phyloP scores from a whole-genome alignment of 2,888 invertebrate genomes.

The Nineta flava region DNA sequence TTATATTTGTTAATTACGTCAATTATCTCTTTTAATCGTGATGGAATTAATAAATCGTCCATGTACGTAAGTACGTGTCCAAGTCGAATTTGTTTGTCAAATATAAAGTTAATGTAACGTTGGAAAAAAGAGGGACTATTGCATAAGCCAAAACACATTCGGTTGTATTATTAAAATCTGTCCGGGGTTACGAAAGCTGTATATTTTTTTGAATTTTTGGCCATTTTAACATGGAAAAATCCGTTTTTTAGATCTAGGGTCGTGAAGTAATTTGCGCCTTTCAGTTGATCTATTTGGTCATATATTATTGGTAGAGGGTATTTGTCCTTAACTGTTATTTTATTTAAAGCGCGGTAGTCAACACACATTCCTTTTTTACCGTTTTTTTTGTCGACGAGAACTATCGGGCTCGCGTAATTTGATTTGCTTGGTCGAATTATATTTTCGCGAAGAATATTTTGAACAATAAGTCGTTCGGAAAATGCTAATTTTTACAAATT shows the following conservation, averaged over 20 bases:
- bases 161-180: no score
- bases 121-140: not conserved
- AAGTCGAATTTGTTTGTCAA: not conserved
- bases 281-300: not conserved
- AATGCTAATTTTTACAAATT: no score
- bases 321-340: not conserved
- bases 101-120: not conserved
- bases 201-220: no score
- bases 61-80: not conserved
- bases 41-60: not conserved
- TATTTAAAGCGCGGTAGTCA: not conserved
- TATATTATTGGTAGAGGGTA: conserved; percentile 1
- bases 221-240: not conserved
- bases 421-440: no score
- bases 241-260: not conserved
- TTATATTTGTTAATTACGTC: not conserved
- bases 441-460: no score
- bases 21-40: not conserved
- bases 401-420: not conserved
- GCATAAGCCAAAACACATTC: not conserved
- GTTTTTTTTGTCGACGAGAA: not conserved
- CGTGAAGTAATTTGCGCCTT: not conserved
- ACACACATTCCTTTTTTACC: not conserved
- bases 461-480: no score
- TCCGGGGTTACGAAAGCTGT: no score